Evolutionary conservation across 2,113 vertebrate species (phyloP).

Genomic region (Poecile atricapillus): DNA sequence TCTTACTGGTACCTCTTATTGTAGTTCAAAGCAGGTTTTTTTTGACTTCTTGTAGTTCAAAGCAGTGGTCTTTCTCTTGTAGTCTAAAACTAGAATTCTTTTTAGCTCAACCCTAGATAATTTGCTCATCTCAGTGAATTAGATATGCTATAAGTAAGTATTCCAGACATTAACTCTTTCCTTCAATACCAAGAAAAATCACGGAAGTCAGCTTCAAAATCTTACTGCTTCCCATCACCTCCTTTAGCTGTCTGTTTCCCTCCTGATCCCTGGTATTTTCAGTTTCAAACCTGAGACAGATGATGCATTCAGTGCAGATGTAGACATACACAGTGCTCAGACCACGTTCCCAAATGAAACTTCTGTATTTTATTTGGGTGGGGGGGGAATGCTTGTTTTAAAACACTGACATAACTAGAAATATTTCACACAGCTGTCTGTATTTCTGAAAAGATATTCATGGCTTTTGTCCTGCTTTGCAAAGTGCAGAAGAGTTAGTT

Average conservation of each 20-base stretch:
- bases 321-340: neutral
- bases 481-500: neutral
- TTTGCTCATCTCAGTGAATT: slow-evolving; percentile 47
- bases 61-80: slow-evolving; percentile 47
- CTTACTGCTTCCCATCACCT: neutral
- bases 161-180: slow-evolving; percentile 26
- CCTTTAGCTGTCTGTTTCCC: neutral
- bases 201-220: neutral
- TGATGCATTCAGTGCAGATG: neutral
- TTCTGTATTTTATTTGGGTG: neutral
- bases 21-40: slow-evolving; percentile 50
- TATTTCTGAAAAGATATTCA: neutral
- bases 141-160: neutral
- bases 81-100: slow-evolving; percentile 31
- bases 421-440: neutral
- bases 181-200: neutral
- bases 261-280: neutral
- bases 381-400: neutral
- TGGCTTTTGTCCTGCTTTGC: neutral
- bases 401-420: neutral
- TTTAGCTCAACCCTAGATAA: slow-evolving; percentile 45
- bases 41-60: slow-evolving; percentile 57
- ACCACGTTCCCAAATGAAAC: neutral
- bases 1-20: slow-evolving; percentile 30
- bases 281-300: neutral